These are phyloP conservation scores for Prosapia bicincta DNA, from an alignment of 2,888 invertebrate genomes.

Conservation along the genomic window DNA sequence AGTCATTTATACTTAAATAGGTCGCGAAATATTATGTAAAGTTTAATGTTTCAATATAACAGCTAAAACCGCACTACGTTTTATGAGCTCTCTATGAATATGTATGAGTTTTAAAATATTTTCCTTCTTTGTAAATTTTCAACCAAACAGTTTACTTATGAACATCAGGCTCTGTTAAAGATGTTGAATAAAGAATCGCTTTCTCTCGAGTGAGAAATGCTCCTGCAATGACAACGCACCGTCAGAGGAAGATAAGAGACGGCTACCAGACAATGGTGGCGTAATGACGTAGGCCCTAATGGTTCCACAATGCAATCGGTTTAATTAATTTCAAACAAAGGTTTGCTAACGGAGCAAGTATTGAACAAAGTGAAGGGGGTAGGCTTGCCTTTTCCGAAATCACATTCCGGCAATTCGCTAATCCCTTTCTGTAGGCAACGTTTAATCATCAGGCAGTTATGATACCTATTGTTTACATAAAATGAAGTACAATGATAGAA, in stretches of 20 bases:
- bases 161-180: too few species aligned
- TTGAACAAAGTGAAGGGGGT: not conserved
- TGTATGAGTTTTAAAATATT: too few species aligned
- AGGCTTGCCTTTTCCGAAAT: not conserved
- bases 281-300: not conserved
- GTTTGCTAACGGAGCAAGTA: conserved; percentile 2
- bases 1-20: too few species aligned
- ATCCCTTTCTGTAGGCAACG: not conserved
- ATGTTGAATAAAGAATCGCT: too few species aligned
- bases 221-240: not conserved
- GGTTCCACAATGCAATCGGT: not conserved
- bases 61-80: too few species aligned
- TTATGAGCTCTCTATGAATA: too few species aligned
- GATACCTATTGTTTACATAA: too few species aligned
- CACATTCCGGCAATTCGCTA: not conserved
- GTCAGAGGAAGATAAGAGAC: not conserved
- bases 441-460: not conserved
- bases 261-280: not conserved
- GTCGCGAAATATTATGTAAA: too few species aligned
- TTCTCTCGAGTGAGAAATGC: not conserved
- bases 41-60: too few species aligned
- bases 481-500: too few species aligned
- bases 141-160: too few species aligned
- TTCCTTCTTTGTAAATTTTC: too few species aligned
- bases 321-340: not conserved